phyloP scores from a whole-genome alignment of 2,797 vertebrate species.

The Triplophysa yarkandensis region DNA sequence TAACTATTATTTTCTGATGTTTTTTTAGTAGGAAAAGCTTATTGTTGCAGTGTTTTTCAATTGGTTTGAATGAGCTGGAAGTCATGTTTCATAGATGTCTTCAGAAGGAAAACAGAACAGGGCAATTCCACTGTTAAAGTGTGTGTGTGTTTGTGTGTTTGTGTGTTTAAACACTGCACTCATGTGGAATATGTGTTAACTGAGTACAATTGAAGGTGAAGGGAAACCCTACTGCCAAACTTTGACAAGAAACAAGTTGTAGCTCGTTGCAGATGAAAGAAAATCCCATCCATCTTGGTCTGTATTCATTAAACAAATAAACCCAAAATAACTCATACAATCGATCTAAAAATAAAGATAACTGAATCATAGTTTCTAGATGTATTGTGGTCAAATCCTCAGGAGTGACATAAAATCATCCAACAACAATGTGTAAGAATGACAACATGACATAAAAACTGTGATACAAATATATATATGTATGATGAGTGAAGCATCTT shows the following conservation, averaged over 20 bases:
- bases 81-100: neutral
- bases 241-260: neutral
- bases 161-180: neutral
- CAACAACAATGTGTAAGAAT: no score
- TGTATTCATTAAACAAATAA: neutral
- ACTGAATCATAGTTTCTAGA: no score
- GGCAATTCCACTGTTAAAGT: neutral
- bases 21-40: neutral
- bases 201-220: neutral
- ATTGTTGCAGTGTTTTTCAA: neutral
- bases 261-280: neutral
- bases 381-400: no score
- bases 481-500: no score
- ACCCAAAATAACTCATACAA: no score
- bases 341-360: no score
- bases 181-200: neutral
- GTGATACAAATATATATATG: no score
- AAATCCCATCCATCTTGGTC: neutral
- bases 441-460: no score
- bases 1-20: neutral
- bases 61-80: neutral
- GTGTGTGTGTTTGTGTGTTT: neutral
- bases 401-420: no score
- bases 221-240: neutral
- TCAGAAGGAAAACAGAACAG: neutral